phyloP scores from a whole-genome alignment of 2,797 vertebrate genomes.

The Megaceryle alcyon region DNA sequence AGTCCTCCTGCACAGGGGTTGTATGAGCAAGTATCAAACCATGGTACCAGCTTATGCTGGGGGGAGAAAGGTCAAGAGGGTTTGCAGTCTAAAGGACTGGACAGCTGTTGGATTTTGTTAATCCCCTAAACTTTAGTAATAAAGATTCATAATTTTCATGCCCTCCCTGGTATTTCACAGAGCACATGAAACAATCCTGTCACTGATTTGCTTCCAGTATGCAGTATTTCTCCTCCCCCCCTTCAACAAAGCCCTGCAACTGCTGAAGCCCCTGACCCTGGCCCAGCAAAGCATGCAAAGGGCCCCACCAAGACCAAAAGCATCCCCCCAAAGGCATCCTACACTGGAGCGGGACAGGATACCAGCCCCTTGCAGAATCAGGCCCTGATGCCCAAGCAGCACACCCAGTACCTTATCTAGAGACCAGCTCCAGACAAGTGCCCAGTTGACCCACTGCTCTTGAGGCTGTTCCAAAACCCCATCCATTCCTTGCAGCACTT shows the following conservation, averaged over 20 bases:
- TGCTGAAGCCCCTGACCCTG: fast-evolving
- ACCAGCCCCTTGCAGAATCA: background rate
- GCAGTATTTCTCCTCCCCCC: background rate
- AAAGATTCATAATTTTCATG: background rate
- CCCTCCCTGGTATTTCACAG: background rate
- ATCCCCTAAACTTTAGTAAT: background rate
- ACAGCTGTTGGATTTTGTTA: background rate
- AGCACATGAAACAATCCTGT: background rate
- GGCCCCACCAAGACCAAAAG: background rate
- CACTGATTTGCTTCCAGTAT: background rate
- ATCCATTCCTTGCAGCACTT: background rate
- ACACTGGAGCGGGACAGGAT: background rate
- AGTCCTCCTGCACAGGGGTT: fast-evolving
- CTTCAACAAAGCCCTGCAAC: background rate
- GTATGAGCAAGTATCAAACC: background rate
- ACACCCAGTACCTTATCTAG: background rate
- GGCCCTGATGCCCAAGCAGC: background rate
- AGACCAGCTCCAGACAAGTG: background rate
- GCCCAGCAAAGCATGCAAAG: background rate
- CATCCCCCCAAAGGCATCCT: background rate
- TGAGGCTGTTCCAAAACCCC: background rate
- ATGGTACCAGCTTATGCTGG: background rate
- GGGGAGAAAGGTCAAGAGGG: background rate
- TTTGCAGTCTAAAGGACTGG: background rate
- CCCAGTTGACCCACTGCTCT: background rate